A percentile compares a stretch with the other conserved stretches of the same genome.
Conservation (phyloP, 2,113 vertebrate species). For the Hepsetus odoe region DNA sequence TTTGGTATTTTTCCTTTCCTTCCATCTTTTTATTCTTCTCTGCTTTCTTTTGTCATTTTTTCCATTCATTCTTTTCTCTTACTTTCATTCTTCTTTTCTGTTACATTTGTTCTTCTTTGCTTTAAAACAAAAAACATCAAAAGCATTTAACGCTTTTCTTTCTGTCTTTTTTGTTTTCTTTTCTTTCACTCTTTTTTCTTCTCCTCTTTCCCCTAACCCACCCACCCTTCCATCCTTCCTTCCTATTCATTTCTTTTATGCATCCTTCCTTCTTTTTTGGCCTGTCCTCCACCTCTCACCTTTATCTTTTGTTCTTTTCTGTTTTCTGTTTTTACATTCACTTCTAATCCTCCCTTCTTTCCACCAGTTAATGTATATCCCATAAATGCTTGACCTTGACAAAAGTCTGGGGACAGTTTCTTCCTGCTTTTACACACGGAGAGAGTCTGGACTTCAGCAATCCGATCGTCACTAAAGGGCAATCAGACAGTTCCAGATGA, state of each 20-base stretch:
- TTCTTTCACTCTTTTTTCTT: background rate
- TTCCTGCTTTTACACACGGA: too few relatives aligned
- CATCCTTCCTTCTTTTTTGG: background rate
- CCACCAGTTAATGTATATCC: too few relatives aligned
- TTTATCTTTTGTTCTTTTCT: background rate
- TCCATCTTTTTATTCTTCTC: too few relatives aligned
- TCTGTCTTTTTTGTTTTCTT: too few relatives aligned
- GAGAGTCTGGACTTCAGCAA: too few relatives aligned
- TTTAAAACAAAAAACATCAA: too few relatives aligned
- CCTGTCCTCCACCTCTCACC: background rate
- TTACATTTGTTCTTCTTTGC: background rate
- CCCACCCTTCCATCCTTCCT: background rate
- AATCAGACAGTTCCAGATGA: conserved; percentile 20
- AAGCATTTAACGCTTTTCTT: background rate
- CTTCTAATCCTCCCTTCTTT: background rate
- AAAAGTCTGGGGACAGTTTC: too few relatives aligned
- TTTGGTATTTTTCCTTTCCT: background rate
- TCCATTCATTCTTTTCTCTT: background rate
- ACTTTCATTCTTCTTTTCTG: background rate
- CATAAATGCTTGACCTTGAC: background rate
- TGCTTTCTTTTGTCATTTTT: background rate
- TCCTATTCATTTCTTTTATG: too few relatives aligned
- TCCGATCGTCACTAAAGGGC: background rate
- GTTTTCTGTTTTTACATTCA: background rate
- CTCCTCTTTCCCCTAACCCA: background rate